Evolutionary conservation across 2,888 invertebrate species (phyloP), one percentile per base, ranked within the genome.

Genomic region (Epinotia brunnichana): DNA sequence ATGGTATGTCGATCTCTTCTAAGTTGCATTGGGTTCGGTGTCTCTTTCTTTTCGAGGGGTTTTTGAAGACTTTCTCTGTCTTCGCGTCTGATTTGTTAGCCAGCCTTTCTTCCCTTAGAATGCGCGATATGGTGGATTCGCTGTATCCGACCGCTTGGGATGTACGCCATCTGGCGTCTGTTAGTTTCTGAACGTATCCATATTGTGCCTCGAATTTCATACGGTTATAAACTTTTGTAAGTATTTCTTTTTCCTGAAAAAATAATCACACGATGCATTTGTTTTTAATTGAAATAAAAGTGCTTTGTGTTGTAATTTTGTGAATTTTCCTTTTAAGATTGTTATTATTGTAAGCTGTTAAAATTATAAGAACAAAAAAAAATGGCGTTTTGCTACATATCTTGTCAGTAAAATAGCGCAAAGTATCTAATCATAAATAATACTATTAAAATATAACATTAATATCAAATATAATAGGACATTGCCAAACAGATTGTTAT

Each of bases 31-130:
- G 17, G 21, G 53, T 17, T 54, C 53, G 53, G 53, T 11, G 19
- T 21, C 53, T 54, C 3, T 54, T 54, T 54, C 53, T 21, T 21
- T 21, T 54, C 1, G 48, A 48, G n/a, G 48, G 48, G 48, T 48
- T 48, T n/a, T 48, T 48, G 48, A 48, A 48, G 48, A 48, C n/a
- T 48, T 48, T 48, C n/a, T 48, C 48, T n/a, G 48, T 48, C n/a
- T 48, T 48, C 7, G 2, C 48, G n/a, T 48, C 48, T n/a, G 48
- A 48, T n/a, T 48, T 48, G 7, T 48, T 48, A 7, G n/a, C 48
- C n/a, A 48, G 15, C 48, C n/a, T n/a, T n/a, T 48, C 48, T n/a
- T 48, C 48, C 48, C 48, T 48, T n/a, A 48, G 7, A 48, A 48
- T 13, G n/a, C 48, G 48, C 2, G 48, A 48, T 48, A 48, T n/a